These are phyloP conservation scores for Piaya cayana DNA, from an alignment of 2,113 vertebrate genomes.

Conservation along the genomic window DNA sequence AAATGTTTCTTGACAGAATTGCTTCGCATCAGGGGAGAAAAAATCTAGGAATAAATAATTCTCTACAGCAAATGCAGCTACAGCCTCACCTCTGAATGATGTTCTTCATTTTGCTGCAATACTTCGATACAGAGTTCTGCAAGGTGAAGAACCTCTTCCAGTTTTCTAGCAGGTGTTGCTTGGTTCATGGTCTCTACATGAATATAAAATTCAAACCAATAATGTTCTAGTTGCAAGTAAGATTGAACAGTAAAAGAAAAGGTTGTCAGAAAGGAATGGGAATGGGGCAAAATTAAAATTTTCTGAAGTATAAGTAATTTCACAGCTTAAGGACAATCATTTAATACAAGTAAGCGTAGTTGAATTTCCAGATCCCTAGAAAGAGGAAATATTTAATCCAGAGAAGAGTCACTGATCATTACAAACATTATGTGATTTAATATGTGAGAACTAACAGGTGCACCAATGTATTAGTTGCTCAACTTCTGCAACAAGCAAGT, in stretches of 20 bases:
- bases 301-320: conserved; percentile 16
- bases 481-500: conserved; percentile 68
- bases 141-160: conserved; percentile 90
- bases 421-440: conserved; percentile 46
- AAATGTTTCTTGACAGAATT: conserved; percentile 59
- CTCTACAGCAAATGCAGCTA: conserved; percentile 6
- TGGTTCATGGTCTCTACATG: conserved; percentile 81
- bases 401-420: conserved; percentile 27
- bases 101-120: conserved; percentile 95
- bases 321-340: neutral
- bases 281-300: neutral
- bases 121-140: conserved; percentile 95
- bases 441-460: conserved; percentile 53
- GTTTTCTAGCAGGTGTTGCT: conserved; percentile 81
- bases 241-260: neutral
- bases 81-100: conserved; percentile 90
- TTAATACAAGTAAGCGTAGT: conserved; percentile 16
- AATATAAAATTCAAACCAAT: conserved; percentile 22
- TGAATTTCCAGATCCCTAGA: conserved; percentile 18
- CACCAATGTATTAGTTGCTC: conserved; percentile 55
- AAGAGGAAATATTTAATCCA: conserved; percentile 48
- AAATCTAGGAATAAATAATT: neutral
- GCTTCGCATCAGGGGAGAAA: neutral
- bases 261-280: neutral
- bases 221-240: conserved; percentile 32